Conservation (phyloP, 2,888 invertebrate genomes). For the Eristalis intricaria region DNA sequence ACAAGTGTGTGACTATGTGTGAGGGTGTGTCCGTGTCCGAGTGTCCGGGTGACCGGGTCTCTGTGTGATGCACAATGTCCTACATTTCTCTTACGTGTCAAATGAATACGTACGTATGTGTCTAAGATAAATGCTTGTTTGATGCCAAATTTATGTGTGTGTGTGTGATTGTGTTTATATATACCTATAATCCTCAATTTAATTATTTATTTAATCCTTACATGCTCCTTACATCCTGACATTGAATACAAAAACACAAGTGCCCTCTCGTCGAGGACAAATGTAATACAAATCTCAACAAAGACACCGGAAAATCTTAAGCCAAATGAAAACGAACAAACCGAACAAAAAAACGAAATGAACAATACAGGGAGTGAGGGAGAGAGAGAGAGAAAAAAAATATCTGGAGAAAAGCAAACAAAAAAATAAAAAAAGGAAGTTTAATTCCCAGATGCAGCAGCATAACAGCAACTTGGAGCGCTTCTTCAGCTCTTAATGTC, state of each 20-base stretch:
- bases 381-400: not conserved
- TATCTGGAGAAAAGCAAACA: not conserved
- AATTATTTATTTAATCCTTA: constrained; percentile 43
- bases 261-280: not conserved
- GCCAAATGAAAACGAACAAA: constrained; percentile 8
- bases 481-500: constrained; percentile 67
- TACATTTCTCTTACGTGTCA: not conserved
- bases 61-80: not conserved
- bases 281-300: constrained; percentile 25
- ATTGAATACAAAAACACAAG: constrained; percentile 35
- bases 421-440: constrained; percentile 14
- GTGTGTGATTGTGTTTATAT: not conserved
- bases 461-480: constrained; percentile 59
- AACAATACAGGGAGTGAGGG: too few species aligned
- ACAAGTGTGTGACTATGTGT: constrained; percentile 34
- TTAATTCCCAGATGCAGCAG: constrained; percentile 69
- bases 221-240: constrained; percentile 27
- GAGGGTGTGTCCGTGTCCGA: constrained; percentile 30
- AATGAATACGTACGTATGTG: constrained; percentile 14
- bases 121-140: constrained; percentile 45
- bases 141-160: constrained; percentile 13
- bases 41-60: not conserved
- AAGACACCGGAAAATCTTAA: constrained; percentile 26
- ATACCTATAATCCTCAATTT: constrained; percentile 46
- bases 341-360: not conserved